phyloP scores from a whole-genome alignment of 2,888 invertebrate species.

The Escarpia spicata region DNA sequence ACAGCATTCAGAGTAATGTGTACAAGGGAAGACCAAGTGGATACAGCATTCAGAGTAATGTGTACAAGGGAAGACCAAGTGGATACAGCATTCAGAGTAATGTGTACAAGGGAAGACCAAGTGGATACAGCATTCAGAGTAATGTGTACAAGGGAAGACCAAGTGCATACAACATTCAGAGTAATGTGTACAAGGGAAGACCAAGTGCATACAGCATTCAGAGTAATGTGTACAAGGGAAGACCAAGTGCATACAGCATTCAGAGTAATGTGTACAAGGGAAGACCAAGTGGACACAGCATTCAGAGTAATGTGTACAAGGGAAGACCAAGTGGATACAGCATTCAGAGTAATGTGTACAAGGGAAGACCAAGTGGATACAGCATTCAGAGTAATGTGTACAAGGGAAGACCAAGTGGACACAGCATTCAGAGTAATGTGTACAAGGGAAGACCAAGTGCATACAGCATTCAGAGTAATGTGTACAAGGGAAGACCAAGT shows the following conservation, averaged over 20 bases:
- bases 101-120: background rate
- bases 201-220: too few species aligned
- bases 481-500: background rate
- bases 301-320: background rate
- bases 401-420: too few species aligned
- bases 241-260: background rate
- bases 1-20: background rate
- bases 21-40: background rate
- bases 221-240: too few species aligned
- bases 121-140: background rate
- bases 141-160: background rate
- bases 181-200: background rate
- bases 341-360: background rate
- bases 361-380: too few species aligned
- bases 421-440: background rate
- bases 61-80: background rate
- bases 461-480: background rate
- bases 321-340: too few species aligned
- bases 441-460: background rate
- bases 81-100: background rate
- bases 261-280: background rate
- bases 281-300: background rate
- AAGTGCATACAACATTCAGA: background rate
- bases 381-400: background rate
- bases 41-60: background rate